Conservation (phyloP, 2,888 invertebrate species). For the Spisula solida region DNA sequence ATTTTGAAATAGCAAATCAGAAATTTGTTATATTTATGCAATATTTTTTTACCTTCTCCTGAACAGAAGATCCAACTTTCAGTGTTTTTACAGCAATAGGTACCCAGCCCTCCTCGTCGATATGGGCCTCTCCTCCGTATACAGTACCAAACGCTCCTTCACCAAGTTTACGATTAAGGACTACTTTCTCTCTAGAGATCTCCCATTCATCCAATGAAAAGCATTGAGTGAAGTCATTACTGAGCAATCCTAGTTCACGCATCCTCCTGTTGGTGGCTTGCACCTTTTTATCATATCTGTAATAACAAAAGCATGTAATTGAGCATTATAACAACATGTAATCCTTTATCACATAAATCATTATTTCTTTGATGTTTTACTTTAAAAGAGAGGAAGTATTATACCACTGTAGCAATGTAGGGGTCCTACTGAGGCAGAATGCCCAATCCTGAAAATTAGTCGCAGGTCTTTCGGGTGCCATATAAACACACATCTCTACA, state of each 20-base stretch:
- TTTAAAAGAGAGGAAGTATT: too few relatives aligned
- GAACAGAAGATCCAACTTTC: slow-evolving; percentile 93
- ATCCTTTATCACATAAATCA: too few relatives aligned
- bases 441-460: too few relatives aligned
- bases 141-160: slow-evolving; percentile 98
- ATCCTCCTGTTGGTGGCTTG: slow-evolving; percentile 91
- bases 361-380: too few relatives aligned
- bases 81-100: slow-evolving; percentile 92
- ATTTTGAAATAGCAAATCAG: too few relatives aligned
- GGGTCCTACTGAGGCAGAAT: too few relatives aligned
- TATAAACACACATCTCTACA: too few relatives aligned
- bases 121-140: slow-evolving; percentile 95
- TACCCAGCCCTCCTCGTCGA: slow-evolving; percentile 91
- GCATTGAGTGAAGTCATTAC: slow-evolving; percentile 88
- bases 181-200: slow-evolving; percentile 93
- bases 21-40: too few relatives aligned
- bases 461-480: too few relatives aligned
- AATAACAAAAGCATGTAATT: slow-evolving; percentile 31
- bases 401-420: too few relatives aligned
- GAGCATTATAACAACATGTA: too few relatives aligned
- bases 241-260: slow-evolving; percentile 91
- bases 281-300: slow-evolving; percentile 91
- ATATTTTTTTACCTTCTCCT: slow-evolving; percentile 91
- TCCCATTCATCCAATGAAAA: slow-evolving; percentile 94
- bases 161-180: slow-evolving; percentile 89